These are phyloP conservation scores for Prionailurus viverrinus DNA, from an alignment of 2,113 vertebrate species.

Conservation along the genomic window DNA sequence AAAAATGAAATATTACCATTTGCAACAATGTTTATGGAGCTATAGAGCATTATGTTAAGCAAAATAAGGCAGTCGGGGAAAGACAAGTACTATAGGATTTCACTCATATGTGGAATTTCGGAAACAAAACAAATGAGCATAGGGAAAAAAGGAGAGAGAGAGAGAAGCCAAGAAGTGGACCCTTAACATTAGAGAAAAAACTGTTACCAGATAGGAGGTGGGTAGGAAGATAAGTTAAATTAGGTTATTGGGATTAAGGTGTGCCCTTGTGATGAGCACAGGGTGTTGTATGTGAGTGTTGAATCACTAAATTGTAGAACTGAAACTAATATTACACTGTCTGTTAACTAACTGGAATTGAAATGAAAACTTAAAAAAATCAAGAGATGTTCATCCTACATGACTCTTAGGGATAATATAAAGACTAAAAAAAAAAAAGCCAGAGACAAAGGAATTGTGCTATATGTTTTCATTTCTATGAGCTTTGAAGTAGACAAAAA, in stretches of 20 bases:
- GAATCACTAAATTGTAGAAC: background rate
- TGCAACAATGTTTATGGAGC: background rate
- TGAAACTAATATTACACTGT: background rate
- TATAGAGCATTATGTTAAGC: background rate
- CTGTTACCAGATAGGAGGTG: background rate
- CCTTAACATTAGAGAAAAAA: background rate
- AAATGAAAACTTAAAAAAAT: background rate
- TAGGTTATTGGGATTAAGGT: background rate
- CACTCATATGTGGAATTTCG: background rate
- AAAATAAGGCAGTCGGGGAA: background rate
- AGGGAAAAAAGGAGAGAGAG: background rate
- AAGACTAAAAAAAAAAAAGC: background rate
- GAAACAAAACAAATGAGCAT: background rate
- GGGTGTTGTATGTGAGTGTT: background rate
- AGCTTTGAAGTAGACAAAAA: slow-evolving; percentile 6
- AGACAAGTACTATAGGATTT: background rate
- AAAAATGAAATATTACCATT: background rate
- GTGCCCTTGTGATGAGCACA: background rate
- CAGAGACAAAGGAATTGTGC: background rate
- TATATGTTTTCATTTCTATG: background rate
- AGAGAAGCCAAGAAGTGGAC: background rate
- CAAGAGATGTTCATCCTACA: background rate
- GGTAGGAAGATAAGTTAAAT: background rate
- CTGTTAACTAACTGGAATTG: background rate
- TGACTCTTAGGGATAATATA: background rate